Evolutionary conservation across 2,113 vertebrate genomes (phyloP), one percentile per base, ranked within the genome.

Genomic region (Pelusios castaneus): DNA sequence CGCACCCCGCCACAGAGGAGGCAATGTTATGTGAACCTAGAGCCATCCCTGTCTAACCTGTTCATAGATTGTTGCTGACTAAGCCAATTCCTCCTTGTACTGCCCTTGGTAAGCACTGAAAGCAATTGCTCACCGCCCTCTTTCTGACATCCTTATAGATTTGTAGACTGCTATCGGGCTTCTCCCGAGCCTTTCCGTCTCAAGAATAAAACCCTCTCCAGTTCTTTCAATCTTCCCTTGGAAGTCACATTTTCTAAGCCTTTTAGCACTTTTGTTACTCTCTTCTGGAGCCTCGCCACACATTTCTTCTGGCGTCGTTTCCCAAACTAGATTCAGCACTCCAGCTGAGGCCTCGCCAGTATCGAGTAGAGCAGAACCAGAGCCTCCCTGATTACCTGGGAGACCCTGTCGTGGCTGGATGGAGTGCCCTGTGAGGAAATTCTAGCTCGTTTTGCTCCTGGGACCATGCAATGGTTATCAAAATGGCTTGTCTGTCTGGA

Each of bases 401-500:
- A 21, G 17, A 10, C 19, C 21, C 63, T 3, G 63, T 16, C 17
- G 8, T 38, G 38, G 63, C 16, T 8, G 10, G n/a, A 14, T 19
- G 63, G 17, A 38, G 34, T 16, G 19, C 17, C 17, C 34, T 21
- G 19, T 10, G 10, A 38, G 63, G 63, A 38, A 21, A 38, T n/a
- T 21, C 21, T 7, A 38, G 10, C 34, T 9, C 17, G 2, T n/a
- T 21, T 4, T 21, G 63, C 63, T 19, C n/a, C 38, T 34, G 63
- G n/a, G 34, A n/a, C 21, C 63, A 1, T 4, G 4, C 34, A 17
- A 21, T n/a, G 19, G 22, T 76, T 41, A 14, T 25, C 80, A 82
- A 89, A 95, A 78, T 93, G 96, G 97, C 93, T 95, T 96, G 88
- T 87, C 85, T 95, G 93, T 95, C 95, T 95, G 19, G 63, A 70